Evolutionary conservation across 2,797 vertebrate species (phyloP), one percentile per base, ranked within the genome.

Genomic region (Acipenser transmontanus): DNA sequence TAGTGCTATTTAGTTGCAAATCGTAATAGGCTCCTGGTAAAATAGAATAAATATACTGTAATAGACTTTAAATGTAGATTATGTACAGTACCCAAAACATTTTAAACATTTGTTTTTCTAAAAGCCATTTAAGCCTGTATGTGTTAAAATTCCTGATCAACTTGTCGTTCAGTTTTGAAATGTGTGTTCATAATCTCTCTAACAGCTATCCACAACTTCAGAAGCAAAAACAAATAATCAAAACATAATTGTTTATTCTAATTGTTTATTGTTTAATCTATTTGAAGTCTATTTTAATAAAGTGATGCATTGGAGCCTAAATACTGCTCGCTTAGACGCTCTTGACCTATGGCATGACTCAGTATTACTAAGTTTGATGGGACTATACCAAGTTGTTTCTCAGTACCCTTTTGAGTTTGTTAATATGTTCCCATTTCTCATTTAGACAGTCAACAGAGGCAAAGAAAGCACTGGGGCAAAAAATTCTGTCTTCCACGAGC

Each of bases 401-500:
- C 80, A 76, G 78, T 82, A 83, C 85, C 84, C 81, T 82, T 34
- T 76, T 82, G 81, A 81, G 84, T 80, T 87, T 73, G 80, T 87
- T 93, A 93, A 91, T 87, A 88, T 76, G 80, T 81, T 87, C 78
- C 87, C 91, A 93, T 94, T 89, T 82, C 89, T 96, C 92, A 95
- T 93, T 86, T 85, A 85, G 91, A 93, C 93, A 92, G 87, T 88
- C 87, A 81, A 81, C 82, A 86, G 83, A 86, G 83, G 82, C 71
- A 75, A 70, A 81, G 81, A 89, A 90, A 89, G 88, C 89, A 92
- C 90, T 84, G 87, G 88, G 89, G 91, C 91, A 92, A 91, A 93
- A 90, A 92, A 92, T 84, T 88, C 91, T 91, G 89, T 93, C 92
- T 94, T 88, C 92, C 84, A 78, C 87, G 89, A 94, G 92, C 85